Percentiles rank a stretch among this genome's conserved stretches.
Evolutionary conservation across 2,797 vertebrate species (phyloP).

Genomic region (Clarias fuscus): DNA sequence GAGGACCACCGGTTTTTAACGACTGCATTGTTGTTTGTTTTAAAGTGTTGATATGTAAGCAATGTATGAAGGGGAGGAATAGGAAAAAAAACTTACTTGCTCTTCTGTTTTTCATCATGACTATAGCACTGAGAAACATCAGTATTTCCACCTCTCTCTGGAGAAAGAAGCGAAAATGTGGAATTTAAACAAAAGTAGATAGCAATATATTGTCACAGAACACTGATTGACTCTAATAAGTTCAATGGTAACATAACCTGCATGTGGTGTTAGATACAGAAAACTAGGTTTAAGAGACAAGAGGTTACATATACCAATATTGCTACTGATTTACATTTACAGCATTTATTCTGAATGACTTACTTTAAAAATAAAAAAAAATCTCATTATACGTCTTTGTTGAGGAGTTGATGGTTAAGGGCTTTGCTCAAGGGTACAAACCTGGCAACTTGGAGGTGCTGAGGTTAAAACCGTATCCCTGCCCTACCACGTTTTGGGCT

Average conservation of each 20-base stretch:
- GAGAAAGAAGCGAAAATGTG: constrained; percentile 28
- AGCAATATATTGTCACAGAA: too few species aligned
- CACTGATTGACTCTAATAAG: background rate
- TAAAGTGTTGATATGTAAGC: constrained; percentile 31
- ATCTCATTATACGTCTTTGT: too few species aligned
- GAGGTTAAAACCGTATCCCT: too few species aligned
- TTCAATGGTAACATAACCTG: background rate
- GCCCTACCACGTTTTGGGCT: background rate
- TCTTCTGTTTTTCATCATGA: constrained; percentile 98
- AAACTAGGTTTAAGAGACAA: background rate
- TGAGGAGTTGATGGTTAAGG: too few species aligned
- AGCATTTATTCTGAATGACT: too few species aligned
- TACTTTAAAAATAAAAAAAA: too few species aligned
- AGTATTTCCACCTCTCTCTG: constrained; percentile 96
- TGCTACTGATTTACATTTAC: too few species aligned
- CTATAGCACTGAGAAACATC: constrained; percentile 97
- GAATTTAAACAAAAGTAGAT: background rate
- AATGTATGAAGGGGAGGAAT: background rate
- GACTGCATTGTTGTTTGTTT: background rate
- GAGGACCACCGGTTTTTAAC: background rate
- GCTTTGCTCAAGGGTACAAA: too few species aligned
- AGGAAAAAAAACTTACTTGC: constrained; percentile 80
- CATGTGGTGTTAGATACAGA: background rate
- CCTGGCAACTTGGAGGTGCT: too few species aligned
- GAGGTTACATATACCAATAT: background rate